A percentile compares a stretch with the other conserved stretches of the same genome.
Conservation (phyloP, 2,797 vertebrate species). For the Oophaga sylvatica region DNA sequence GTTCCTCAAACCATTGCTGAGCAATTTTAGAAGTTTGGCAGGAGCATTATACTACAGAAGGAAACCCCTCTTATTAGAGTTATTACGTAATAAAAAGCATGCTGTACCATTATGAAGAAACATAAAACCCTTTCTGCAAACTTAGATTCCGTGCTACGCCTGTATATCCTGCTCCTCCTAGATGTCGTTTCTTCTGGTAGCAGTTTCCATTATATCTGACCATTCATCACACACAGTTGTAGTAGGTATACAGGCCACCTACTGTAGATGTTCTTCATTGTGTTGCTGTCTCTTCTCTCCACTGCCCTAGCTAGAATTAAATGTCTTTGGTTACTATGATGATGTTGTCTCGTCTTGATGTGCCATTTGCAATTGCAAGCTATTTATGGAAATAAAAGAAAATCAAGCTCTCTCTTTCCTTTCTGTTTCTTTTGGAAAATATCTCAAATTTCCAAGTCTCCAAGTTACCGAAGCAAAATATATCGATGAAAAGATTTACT, state of each 20-base stretch:
- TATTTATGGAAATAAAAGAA: constrained; percentile 8
- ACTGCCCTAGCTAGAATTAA: background rate
- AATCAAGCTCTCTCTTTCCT: background rate
- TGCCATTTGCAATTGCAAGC: constrained; percentile 17
- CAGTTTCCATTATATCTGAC: too few species aligned
- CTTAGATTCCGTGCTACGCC: too few species aligned
- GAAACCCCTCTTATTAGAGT: too few species aligned
- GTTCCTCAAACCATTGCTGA: too few species aligned
- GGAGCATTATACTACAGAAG: too few species aligned
- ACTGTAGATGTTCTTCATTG: background rate
- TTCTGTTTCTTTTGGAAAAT: constrained; percentile 42
- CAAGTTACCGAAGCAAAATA: background rate
- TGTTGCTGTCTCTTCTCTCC: background rate
- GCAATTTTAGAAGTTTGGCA: too few species aligned
- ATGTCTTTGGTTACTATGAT: background rate
- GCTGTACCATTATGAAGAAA: too few species aligned
- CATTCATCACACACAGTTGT: background rate
- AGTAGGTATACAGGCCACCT: background rate
- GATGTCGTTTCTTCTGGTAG: too few species aligned
- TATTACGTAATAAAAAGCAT: too few species aligned
- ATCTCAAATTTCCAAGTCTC: constrained; percentile 24
- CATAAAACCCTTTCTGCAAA: too few species aligned
- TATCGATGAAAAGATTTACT: constrained; percentile 3
- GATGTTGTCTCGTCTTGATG: background rate
- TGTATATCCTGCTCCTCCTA: too few species aligned